phyloP scores from a whole-genome alignment of 2,888 invertebrate genomes.

The Sepiola atlantica region DNA sequence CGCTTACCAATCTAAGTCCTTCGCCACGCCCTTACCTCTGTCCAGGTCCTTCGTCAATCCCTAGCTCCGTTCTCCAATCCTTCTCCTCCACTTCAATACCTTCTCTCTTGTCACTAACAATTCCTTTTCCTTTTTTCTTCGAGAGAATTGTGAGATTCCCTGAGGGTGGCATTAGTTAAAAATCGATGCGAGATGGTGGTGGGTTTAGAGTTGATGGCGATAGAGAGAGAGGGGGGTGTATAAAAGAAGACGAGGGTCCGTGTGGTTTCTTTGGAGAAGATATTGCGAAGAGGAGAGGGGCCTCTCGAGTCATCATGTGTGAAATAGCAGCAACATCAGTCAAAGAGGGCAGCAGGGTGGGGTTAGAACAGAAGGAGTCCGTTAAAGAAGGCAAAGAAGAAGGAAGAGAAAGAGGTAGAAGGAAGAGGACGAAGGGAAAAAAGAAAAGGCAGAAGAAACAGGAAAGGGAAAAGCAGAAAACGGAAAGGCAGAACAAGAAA shows the following conservation, averaged over 20 bases:
- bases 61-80: background rate
- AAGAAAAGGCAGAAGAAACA: no score
- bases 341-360: background rate
- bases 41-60: background rate
- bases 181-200: background rate
- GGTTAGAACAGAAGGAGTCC: background rate
- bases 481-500: no score
- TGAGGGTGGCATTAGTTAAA: slow-evolving; percentile 12
- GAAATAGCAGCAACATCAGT: slow-evolving; percentile 13
- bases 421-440: no score
- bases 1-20: background rate
- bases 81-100: background rate
- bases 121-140: slow-evolving; percentile 2
- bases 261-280: background rate
- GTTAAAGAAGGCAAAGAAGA: background rate
- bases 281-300: background rate
- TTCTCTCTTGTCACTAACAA: background rate
- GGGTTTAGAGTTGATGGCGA: background rate
- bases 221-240: background rate
- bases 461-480: no score
- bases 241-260: background rate
- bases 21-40: background rate
- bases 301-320: background rate
- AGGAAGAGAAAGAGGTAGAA: background rate
- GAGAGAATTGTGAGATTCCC: slow-evolving; percentile 10